Base-by-base conservation (phyloP, 2,797 vertebrate species). In the Sebastiscus albofasciatus region DNA sequence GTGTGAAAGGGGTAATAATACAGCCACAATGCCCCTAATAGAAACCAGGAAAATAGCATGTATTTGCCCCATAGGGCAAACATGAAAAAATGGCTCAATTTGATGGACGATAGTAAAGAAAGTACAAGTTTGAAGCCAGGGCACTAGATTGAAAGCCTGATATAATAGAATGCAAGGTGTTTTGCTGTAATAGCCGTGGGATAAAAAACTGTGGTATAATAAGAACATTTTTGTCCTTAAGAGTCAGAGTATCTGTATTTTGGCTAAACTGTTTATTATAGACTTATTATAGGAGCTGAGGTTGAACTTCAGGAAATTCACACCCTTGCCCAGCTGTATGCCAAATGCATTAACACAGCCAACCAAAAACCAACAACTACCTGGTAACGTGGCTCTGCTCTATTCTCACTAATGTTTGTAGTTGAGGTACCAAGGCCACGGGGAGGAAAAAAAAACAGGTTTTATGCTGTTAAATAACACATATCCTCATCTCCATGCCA, bases 391-490 rank as follows among this genome's bases (percentile, higher is more conserved):
- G 12, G 2, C 24, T 24, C 24, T 59, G 6, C 14, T 61, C 46
- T 69, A 46, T 42, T 61, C 24, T 22, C 36, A 62, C 46, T 20
- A 12, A 59, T 31, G 34, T 46, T 69, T 56, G 27, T 9, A 66
- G 36, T 13, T 61, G n/a, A 79, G 6, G 2, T 26, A 55, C 14
- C 5, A 26, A 54, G 46, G 16, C 39, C 64, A 74, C 59, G 16
- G 7, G 4, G 26, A 36, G 13, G 16, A 29, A 59, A 20, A 59
- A 20, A 6, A 54, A 12, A 34, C 69, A 8, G 10, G n/a, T 59
- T 65, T 87, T 67, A 78, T 67, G 62, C 58, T 22, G 42, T 11
- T 49, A 74, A 70, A 81, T 67, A 34, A 59, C 36, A 56, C 49
- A 75, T 54, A 69, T 39, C 34, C 62, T 58, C 13, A 55, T 56